Evolutionary conservation across 2,113 vertebrate species (phyloP).

Genomic region (Sigmodon hispidus): DNA sequence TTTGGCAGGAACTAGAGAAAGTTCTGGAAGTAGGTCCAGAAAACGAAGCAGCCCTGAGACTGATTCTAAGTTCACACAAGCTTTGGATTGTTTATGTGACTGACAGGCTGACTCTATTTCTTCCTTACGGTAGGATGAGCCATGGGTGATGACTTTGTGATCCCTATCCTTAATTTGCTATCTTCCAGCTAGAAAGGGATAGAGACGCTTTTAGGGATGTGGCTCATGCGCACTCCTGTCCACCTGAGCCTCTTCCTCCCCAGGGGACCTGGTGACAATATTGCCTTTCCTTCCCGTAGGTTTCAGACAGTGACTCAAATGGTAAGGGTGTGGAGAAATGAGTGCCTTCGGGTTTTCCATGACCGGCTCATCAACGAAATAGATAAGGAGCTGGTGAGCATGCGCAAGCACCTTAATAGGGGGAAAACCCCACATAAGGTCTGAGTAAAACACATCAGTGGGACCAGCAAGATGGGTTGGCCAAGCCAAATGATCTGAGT

Average conservation of each 20-base stretch:
- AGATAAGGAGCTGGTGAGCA: slow-evolving; percentile 93
- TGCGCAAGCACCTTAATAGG: accelerated
- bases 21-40: background rate
- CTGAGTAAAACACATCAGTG: background rate
- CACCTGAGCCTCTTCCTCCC: too few relatives aligned
- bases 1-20: background rate
- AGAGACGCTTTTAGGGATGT: accelerated
- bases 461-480: background rate
- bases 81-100: accelerated
- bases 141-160: accelerated
- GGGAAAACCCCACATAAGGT: accelerated
- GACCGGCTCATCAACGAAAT: slow-evolving; percentile 93
- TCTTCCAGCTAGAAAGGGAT: background rate
- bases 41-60: too few relatives aligned
- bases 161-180: background rate
- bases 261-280: accelerated
- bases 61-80: accelerated
- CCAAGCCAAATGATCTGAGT: background rate
- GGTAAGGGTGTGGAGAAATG: slow-evolving; percentile 97
- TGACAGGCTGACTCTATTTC: background rate
- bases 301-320: slow-evolving; percentile 92
- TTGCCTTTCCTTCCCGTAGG: slow-evolving; percentile 80
- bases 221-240: too few relatives aligned
- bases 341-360: slow-evolving; percentile 96
- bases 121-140: accelerated